phyloP scores from a whole-genome alignment of 2,888 invertebrate genomes.

The Vanessa cardui region DNA sequence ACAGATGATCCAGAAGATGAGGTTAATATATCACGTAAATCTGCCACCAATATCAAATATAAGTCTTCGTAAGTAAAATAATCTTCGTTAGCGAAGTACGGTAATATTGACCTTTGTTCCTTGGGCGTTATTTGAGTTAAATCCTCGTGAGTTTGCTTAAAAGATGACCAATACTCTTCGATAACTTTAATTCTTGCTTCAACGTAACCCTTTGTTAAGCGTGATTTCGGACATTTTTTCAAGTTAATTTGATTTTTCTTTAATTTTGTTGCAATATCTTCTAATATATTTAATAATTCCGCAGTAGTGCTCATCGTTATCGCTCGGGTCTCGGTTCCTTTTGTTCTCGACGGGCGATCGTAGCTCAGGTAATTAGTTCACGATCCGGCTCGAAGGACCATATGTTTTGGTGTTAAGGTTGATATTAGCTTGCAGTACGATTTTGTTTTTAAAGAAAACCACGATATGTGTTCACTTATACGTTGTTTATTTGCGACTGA shows the following conservation, averaged over 20 bases:
- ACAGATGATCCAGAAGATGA: conserved; percentile 10
- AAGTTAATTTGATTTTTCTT: conserved; percentile 3
- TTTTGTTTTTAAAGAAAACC: no score
- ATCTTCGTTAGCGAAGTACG: no score
- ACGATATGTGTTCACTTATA: no score
- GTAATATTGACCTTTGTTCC: no score
- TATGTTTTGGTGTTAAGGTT: neutral
- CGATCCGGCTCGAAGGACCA: neutral
- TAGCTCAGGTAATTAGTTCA: neutral
- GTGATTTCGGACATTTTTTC: conserved; percentile 13
- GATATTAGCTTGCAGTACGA: neutral
- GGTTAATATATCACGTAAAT: conserved; percentile 11
- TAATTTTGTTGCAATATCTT: neutral
- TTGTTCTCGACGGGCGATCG: neutral
- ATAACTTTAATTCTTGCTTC: no score
- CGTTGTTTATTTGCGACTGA: no score
- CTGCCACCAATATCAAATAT: conserved; percentile 8
- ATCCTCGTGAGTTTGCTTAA: no score
- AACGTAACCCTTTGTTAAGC: no score
- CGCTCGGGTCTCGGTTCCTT: neutral
- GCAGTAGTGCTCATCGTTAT: conserved; percentile 1
- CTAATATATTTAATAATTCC: conserved; percentile 2
- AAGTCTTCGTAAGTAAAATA: conserved; percentile 8
- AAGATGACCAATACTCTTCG: no score
- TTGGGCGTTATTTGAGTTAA: no score